Evolutionary conservation across 2,797 vertebrate species (phyloP), one percentile per base, ranked within the genome.

Genomic region (Vespertilio murinus): DNA sequence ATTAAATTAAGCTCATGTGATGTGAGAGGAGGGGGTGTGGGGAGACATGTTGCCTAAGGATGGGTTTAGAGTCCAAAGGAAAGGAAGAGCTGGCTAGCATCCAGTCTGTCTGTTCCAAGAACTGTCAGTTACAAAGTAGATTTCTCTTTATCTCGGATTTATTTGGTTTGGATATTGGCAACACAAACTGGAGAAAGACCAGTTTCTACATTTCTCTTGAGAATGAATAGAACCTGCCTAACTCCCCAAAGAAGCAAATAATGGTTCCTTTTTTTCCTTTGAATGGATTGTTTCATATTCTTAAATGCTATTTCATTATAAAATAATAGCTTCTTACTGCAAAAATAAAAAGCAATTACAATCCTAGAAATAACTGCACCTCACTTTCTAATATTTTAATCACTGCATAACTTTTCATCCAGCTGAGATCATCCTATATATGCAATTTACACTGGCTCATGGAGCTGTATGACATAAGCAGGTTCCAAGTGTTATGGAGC

Each of bases 141-240:
- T 59, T 80, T 95, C 17, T 95, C 77, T 89, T 22, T 40, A 61
- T 38, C 2, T 38, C 56, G 12, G 81, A 85, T 92, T 85, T 79
- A 59, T 70, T 25, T 88, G 64, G 25, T 35, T 85, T 88, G 35
- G 35, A 61, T 85, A 85, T 23, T 80, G 67, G 33, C 45, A 93
- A 79, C 40, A 85, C 81, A 45, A 61, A 90, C 17, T 65, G 65
- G 54, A 94, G 40, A 90, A 80, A 25, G 25, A 25, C 17, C 20
- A 77, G 42, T 93, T 94, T 75, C 35, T 83, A 84, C 54, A 17
- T 52, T 85, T 91, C 65, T 90, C 38, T 75, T 70, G 75, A 93
- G 59, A 12, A 8, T 87, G 6, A n/a, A 67, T 8, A 52, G 69
- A 93, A 74, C 3, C 10, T 25, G 80, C 14, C 88, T 82, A 84